A percentile compares a stretch with the other conserved stretches of the same genome.
Evolutionary conservation across 2,888 invertebrate species (phyloP).

Genomic region (Litoditis marina): DNA sequence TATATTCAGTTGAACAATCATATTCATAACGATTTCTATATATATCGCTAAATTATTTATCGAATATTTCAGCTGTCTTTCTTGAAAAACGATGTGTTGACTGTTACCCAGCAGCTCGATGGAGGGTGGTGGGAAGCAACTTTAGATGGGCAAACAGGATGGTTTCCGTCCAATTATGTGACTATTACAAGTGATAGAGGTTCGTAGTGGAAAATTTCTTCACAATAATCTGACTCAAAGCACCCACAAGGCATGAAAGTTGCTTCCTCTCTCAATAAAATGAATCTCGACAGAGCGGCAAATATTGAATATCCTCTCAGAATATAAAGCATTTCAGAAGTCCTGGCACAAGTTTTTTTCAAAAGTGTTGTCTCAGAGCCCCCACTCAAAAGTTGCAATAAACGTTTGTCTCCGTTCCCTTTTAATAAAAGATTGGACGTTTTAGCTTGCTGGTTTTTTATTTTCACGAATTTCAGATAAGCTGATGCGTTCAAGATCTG

Average conservation of each 20-base stretch:
- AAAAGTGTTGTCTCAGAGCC: no score
- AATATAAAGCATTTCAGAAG: no score
- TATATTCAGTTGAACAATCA: not conserved
- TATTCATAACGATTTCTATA: not conserved
- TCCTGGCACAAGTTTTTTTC: no score
- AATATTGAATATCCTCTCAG: no score
- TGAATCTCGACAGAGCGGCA: no score
- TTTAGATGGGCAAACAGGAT: slow-evolving; percentile 64
- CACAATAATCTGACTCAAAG: not conserved
- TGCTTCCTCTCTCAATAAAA: not conserved
- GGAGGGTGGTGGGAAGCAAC: slow-evolving; percentile 99
- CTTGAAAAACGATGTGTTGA: slow-evolving; percentile 90
- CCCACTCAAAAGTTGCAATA: no score
- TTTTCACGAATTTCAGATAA: no score
- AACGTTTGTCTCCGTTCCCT: no score
- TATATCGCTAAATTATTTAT: not conserved
- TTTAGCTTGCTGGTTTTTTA: no score
- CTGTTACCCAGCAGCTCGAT: slow-evolving; percentile 81
- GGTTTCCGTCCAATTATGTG: slow-evolving; percentile 58
- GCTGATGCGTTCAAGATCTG: slow-evolving; percentile 27
- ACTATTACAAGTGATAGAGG: slow-evolving; percentile 39
- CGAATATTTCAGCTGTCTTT: slow-evolving; percentile 77
- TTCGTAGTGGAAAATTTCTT: slow-evolving; percentile 10
- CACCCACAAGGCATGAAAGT: not conserved
- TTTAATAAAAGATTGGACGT: no score